Percentiles rank a stretch among this genome's conserved stretches.
These are phyloP conservation scores for Megaceryle torquata DNA, from an alignment of 2,113 vertebrate genomes.

Conservation along the genomic window DNA sequence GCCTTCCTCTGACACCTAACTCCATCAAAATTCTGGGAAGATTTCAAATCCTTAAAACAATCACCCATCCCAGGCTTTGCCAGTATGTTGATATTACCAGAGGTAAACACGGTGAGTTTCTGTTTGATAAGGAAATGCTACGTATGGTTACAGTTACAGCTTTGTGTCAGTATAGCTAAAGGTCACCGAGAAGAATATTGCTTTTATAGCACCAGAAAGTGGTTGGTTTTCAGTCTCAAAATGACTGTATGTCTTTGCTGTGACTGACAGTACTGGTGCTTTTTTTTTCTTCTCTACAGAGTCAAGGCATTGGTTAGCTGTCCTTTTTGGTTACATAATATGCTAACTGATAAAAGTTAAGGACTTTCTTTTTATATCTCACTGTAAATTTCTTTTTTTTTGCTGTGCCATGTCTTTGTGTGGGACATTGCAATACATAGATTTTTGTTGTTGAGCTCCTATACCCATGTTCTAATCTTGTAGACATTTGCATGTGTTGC, in stretches of 20 bases:
- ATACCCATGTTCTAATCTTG: neutral
- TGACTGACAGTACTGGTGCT: neutral
- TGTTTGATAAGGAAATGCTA: neutral
- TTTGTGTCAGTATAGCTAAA: neutral
- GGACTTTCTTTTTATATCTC: neutral
- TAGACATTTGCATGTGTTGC: neutral
- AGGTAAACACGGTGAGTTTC: slow-evolving; percentile 91
- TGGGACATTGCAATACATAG: neutral
- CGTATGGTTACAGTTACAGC: neutral
- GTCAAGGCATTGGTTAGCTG: neutral
- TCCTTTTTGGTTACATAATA: neutral
- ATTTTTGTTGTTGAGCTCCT: neutral
- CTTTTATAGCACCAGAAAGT: neutral
- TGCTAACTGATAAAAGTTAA: neutral
- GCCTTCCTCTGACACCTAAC: slow-evolving; percentile 96
- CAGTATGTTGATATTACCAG: slow-evolving; percentile 95
- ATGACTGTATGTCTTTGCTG: neutral
- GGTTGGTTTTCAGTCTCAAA: neutral
- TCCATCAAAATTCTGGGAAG: slow-evolving; percentile 98
- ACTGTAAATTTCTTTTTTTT: neutral
- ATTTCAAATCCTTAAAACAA: slow-evolving; percentile 96
- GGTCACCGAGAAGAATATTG: neutral
- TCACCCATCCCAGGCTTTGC: slow-evolving; percentile 93
- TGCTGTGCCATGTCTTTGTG: neutral
- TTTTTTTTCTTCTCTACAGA: neutral